Conservation (phyloP, 2,113 vertebrate genomes). For the Chelonoidis abingdonii region DNA sequence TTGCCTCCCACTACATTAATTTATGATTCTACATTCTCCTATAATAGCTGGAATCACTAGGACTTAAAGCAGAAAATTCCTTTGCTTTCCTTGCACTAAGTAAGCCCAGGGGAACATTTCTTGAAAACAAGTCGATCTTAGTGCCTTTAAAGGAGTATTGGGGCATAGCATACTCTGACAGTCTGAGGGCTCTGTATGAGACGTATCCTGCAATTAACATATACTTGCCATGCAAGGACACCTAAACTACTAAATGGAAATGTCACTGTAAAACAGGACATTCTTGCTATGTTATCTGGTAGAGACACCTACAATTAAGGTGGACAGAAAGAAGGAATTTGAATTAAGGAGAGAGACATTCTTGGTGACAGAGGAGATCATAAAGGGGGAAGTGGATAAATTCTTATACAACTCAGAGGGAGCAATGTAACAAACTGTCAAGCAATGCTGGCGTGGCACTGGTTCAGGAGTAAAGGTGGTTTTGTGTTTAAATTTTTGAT, state of each 20-base stretch:
- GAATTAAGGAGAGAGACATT: conserved; percentile 72
- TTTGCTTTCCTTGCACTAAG: conserved; percentile 26
- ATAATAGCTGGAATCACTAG: conserved; percentile 32
- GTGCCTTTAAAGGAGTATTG: conserved; percentile 24
- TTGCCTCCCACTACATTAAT: background rate
- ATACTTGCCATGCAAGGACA: conserved; percentile 25
- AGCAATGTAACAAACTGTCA: conserved; percentile 71
- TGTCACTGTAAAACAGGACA: conserved; percentile 39
- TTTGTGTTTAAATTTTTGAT: background rate
- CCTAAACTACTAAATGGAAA: conserved; percentile 47
- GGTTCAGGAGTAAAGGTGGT: conserved; percentile 20
- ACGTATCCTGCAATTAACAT: background rate
- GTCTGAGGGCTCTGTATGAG: background rate
- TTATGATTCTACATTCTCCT: conserved; percentile 8
- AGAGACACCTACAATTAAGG: conserved; percentile 73
- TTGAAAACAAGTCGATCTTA: conserved; percentile 21
- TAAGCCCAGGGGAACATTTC: conserved; percentile 40
- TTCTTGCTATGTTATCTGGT: conserved; percentile 54
- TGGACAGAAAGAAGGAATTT: conserved; percentile 68
- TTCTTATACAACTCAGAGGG: conserved; percentile 72
- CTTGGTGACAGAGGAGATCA: conserved; percentile 77
- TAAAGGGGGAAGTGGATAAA: conserved; percentile 72
- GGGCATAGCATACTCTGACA: conserved; percentile 14
- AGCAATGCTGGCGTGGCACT: conserved; percentile 36
- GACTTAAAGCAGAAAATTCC: background rate